Evolutionary conservation across 2,113 vertebrate species (phyloP).

Genomic region (Oncorhynchus nerka): DNA sequence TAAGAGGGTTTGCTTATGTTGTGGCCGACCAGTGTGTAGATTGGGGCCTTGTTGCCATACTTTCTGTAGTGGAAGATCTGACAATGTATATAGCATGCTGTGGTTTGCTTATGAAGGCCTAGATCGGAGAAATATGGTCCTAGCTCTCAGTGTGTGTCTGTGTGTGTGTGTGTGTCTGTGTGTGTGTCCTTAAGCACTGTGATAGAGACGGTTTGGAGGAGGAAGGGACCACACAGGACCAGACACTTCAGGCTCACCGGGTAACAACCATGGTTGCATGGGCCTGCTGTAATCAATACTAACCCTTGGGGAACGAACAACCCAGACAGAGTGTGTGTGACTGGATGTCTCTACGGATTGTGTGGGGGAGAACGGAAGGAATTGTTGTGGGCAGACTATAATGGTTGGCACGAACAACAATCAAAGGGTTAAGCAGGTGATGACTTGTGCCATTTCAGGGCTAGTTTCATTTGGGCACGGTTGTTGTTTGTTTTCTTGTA

Average conservation of each 20-base stretch:
- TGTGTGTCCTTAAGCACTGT: constrained; percentile 44
- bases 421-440: not conserved
- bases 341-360: constrained; percentile 12
- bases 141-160: constrained; percentile 7
- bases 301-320: not conserved
- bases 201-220: constrained; percentile 37
- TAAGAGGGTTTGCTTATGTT: not conserved
- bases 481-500: not conserved
- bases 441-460: not conserved
- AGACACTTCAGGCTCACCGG: constrained; percentile 46
- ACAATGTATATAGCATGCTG: too few species aligned
- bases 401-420: not conserved
- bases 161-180: constrained; percentile 32
- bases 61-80: not conserved
- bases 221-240: constrained; percentile 55
- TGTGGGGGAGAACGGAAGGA: not conserved
- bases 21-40: not conserved
- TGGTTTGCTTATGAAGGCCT: not conserved
- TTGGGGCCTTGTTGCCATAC: not conserved
- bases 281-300: not conserved
- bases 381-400: not conserved
- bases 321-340: not conserved
- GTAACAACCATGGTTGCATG: constrained; percentile 56
- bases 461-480: not conserved
- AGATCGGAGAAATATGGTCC: not conserved